These are phyloP conservation scores for Anolis carolinensis DNA, from an alignment of 2,113 vertebrate species.

Conservation along the genomic window DNA sequence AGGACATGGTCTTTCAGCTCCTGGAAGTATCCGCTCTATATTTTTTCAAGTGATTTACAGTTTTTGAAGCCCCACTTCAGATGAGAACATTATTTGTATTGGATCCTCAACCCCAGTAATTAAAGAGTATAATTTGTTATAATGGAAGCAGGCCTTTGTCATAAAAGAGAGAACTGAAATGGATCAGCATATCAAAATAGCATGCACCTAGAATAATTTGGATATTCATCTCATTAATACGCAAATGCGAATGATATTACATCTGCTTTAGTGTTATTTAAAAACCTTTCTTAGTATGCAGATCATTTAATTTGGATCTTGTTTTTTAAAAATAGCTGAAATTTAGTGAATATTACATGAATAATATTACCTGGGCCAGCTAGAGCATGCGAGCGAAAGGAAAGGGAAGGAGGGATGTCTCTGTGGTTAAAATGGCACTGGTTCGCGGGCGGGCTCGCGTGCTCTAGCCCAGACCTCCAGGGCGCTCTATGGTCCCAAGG, in stretches of 20 bases:
- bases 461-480: too few relatives aligned
- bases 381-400: too few relatives aligned
- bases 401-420: too few relatives aligned
- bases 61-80: neutral
- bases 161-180: neutral
- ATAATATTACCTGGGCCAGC: too few relatives aligned
- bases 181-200: neutral
- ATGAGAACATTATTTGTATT: neutral
- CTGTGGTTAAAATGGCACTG: too few relatives aligned
- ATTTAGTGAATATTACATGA: neutral
- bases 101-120: neutral
- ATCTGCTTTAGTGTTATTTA: neutral
- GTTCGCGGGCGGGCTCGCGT: too few relatives aligned
- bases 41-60: neutral
- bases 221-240: conserved; percentile 8
- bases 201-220: neutral
- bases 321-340: neutral
- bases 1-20: too few relatives aligned
- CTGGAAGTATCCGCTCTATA: too few relatives aligned
- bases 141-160: neutral
- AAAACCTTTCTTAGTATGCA: neutral
- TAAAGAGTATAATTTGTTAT: neutral
- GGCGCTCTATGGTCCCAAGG: too few relatives aligned
- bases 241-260: neutral
- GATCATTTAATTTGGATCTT: neutral